Percentiles rank a stretch among this genome's conserved stretches.
phyloP scores from a whole-genome alignment of 2,888 invertebrate species.

The Drosophila paramelanica region DNA sequence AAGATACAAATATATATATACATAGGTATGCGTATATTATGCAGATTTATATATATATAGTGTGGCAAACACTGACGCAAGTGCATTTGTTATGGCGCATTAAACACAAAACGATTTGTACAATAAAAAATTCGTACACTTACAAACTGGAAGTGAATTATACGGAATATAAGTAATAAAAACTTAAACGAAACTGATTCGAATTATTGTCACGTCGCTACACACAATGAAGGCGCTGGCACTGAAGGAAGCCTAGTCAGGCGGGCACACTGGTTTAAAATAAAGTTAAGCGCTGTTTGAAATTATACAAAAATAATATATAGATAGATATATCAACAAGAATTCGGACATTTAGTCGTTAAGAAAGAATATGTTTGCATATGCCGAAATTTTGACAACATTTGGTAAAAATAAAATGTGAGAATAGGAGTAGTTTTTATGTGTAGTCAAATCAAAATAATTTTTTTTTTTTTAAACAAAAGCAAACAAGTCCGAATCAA shows the following conservation, averaged over 20 bases:
- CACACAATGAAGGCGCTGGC: conserved; percentile 38
- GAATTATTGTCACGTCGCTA: conserved; percentile 70
- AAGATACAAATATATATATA: conserved; percentile 4
- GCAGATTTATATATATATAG: conserved; percentile 3
- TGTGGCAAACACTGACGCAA: conserved; percentile 65
- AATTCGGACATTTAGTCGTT: no score
- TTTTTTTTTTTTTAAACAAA: not conserved
- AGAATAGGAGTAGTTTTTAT: no score
- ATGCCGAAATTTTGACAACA: no score
- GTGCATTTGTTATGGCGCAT: conserved; percentile 77
- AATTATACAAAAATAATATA: not conserved
- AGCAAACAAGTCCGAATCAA: conserved; percentile 3
- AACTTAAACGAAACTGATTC: conserved; percentile 59
- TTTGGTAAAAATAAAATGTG: no score
- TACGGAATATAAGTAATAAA: conserved; percentile 56
- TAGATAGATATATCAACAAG: no score
- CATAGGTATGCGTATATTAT: conserved; percentile 6
- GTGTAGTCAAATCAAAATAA: no score
- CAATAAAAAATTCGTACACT: conserved; percentile 34
- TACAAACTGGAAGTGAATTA: conserved; percentile 52
- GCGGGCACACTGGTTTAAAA: conserved; percentile 34
- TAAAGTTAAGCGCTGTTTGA: conserved; percentile 19
- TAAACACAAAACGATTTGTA: conserved; percentile 61
- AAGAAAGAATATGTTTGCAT: no score
- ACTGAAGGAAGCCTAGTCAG: conserved; percentile 41